These are phyloP conservation scores for Chaetura pelagica DNA, from an alignment of 2,113 vertebrate genomes.

Conservation along the genomic window DNA sequence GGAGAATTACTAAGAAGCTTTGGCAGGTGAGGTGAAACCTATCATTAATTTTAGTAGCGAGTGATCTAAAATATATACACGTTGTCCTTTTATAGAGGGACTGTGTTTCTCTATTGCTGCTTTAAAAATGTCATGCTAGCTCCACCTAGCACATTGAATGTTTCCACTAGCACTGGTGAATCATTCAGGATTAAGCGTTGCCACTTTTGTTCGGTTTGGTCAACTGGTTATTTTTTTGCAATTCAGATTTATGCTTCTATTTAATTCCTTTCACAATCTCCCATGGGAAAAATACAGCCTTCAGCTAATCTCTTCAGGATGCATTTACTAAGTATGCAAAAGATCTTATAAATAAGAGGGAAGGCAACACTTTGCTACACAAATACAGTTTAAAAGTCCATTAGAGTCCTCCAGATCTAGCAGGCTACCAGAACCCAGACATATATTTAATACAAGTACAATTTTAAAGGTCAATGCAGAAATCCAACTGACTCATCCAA, in stretches of 20 bases:
- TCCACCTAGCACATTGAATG: constrained; percentile 53
- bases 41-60: neutral
- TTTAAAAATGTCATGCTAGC: constrained; percentile 61
- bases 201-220: neutral
- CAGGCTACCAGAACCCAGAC: neutral
- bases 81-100: neutral
- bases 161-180: neutral
- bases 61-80: neutral
- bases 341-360: constrained; percentile 8
- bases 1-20: constrained; percentile 2
- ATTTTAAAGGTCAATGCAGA: neutral
- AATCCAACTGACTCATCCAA: neutral
- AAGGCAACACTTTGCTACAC: neutral
- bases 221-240: neutral
- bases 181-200: neutral
- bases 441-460: neutral
- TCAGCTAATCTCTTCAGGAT: neutral
- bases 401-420: neutral
- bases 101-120: neutral
- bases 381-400: neutral
- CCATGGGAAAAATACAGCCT: neutral
- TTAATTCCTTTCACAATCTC: constrained; percentile 1
- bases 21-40: constrained; percentile 1
- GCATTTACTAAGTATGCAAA: neutral
- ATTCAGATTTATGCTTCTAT: constrained; percentile 13